Base-by-base conservation (phyloP, 1,140 invertebrate species). In the Littorina saxatilis region DNA sequence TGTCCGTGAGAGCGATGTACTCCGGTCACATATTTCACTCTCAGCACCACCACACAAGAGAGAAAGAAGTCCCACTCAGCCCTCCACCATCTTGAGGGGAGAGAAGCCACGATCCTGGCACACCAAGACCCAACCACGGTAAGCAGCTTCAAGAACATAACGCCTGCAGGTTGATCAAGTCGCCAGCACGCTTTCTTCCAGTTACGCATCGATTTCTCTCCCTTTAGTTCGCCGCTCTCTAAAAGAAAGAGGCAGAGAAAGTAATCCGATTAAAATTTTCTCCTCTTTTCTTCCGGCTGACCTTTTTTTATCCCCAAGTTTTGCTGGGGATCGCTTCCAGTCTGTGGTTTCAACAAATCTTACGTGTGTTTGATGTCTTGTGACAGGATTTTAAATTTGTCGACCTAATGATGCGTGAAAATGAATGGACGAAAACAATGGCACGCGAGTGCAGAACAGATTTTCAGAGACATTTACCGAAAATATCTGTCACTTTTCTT, bases 141-240 rank as follows among this genome's bases (percentile, higher is more conserved):
- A n/a, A n/a, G n/a, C n/a, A n/a, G n/a, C n/a, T n/a, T n/a, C n/a
- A n/a, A n/a, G n/a, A n/a, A n/a, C n/a, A n/a, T n/a, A n/a, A n/a
- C n/a, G 66, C 66, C 66, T 23, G 17, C 66, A 32, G 66, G 61
- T 63, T 27, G 61, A 68, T 68, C 29, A 68, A 68, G 23, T 29
- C 35, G 17, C 13, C 66, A 68, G 9, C 66, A 68, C 35, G 13
- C 66, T 68, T 68, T 68, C 66, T 68, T 68, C 32, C 35, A 9
- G 66, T 68, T 68, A 29, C 23, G 32, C 66, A 68, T 68, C 39
- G 66, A 68, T 68, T 68, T 68, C 66, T 68, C 63, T 39, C 66
- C 66, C 66, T 39, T 39, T 37, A 20, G 9, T 39, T 35, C 15
- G 32, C n/a, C 43, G 7, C 43, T 35, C 35, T 39, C 66, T 35